Conservation (phyloP, 35 echinoderm and acorn worm genomes). For the Hemicentrotus pulcherrimus region DNA sequence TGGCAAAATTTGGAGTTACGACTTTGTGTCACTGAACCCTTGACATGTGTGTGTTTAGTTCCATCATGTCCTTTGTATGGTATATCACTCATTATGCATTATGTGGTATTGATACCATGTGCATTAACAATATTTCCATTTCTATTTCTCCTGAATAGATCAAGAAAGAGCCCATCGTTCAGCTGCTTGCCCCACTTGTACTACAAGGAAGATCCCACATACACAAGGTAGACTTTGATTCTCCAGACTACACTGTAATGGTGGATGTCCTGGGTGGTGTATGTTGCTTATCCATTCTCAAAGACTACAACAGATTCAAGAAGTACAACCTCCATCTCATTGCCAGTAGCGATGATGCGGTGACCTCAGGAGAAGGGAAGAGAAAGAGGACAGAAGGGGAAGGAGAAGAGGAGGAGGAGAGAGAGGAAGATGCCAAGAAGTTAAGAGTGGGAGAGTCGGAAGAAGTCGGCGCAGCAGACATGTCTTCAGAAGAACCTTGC, state of each 20-base stretch:
- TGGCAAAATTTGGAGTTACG: too few relatives aligned
- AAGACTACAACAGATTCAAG: conserved; percentile 72
- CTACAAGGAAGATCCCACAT: conserved; percentile 42
- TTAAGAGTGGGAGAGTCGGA: not conserved
- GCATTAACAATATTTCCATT: not conserved
- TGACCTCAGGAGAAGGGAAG: not conserved
- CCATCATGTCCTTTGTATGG: too few relatives aligned
- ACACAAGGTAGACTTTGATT: conserved; percentile 73
- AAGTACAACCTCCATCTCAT: conserved; percentile 78
- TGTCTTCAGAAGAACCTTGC: not conserved
- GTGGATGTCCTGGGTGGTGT: conserved; percentile 83
- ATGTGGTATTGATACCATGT: too few relatives aligned
- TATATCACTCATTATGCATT: too few relatives aligned
- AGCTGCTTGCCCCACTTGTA: conserved; percentile 56
- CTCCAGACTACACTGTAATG: conserved; percentile 73
- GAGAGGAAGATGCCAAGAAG: not conserved
- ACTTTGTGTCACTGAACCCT: too few relatives aligned
- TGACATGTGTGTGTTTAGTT: too few relatives aligned
- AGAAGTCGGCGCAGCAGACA: not conserved
- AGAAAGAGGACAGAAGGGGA: not conserved
- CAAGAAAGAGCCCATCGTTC: conserved; percentile 61
- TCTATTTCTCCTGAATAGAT: not conserved
- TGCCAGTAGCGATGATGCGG: conserved; percentile 27
- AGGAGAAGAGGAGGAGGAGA: not conserved
- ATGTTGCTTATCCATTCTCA: conserved; percentile 85